Evolutionary conservation across 2,888 invertebrate genomes (phyloP), one percentile per base, ranked within the genome.

Genomic region (Odontomyia ornata): DNA sequence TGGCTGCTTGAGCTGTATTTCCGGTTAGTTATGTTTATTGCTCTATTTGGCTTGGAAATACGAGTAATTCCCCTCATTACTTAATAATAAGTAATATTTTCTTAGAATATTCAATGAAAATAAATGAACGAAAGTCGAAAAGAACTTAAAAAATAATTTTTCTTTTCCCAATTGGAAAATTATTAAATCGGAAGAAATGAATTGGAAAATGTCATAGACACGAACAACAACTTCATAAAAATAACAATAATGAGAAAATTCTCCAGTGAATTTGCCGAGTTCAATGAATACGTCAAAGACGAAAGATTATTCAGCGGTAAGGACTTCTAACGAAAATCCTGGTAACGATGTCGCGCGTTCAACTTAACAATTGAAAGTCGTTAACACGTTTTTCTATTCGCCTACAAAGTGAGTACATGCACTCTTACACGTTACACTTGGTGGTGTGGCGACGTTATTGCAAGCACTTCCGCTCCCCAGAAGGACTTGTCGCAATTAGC

Each of bases 401-500:
- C 21, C 27, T 27, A 30, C 36, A 30, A 36, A 73, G 21, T 57
- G 73, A 36, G 57, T 7, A 57, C 73, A 73, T 73, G 60, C 57
- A 73, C 60, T 57, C 60, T 60, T 73, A 73, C 73, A 60, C 73
- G 30, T 23, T 36, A 30, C 30, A 52, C 52, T 25, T 11, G 5
- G 47, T 28, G 28, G 71, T 52, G 25, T 47, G 71, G 52, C 21
- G 28, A 27, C 36, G 60, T 23, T 36, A 72, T 56, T 72, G 71
- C 71, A 30, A 72, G 71, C n/a, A 72, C 4, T 56, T 52, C 28
- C 27, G n/a, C 23, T 52, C 28, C 30, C 47, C 18, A 23, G 60
- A 73, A 73, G 73, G 73, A 73, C 73, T 73, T 36, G 36, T 36
- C 69, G 57, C 73, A 73, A 73, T 73, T 73, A 73, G 73, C 73